A percentile compares a stretch with the other conserved stretches of the same genome.
phyloP scores from a whole-genome alignment of 2,888 invertebrate genomes.

The Sceliomorpha sp. region DNA sequence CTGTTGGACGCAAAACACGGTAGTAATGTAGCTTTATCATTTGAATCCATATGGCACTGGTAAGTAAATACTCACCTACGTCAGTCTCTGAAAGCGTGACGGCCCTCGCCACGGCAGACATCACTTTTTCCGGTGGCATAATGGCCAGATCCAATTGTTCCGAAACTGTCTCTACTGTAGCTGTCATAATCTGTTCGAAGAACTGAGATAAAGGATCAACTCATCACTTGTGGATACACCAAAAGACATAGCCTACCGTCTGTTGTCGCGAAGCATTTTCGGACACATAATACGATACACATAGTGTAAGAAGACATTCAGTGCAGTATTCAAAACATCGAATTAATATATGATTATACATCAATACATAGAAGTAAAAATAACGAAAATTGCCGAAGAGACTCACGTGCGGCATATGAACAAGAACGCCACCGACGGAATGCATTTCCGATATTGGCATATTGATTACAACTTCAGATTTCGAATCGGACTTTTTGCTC shows the following conservation, averaged over 20 bases:
- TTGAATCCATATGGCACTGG: no score
- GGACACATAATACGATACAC: conserved; percentile 61
- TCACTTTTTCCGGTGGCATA: conserved; percentile 88
- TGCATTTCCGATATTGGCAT: conserved; percentile 86
- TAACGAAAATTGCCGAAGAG: conserved; percentile 5
- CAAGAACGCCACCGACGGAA: conserved; percentile 92
- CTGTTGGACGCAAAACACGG: no score
- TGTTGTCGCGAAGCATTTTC: conserved; percentile 59
- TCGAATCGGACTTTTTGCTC: conserved; percentile 84
- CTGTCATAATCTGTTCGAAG: conserved; percentile 91
- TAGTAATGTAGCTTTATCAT: no score
- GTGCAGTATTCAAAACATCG: conserved; percentile 52
- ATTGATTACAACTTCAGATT: conserved; percentile 84
- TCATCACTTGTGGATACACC: conserved; percentile 67
- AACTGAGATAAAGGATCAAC: conserved; percentile 79
- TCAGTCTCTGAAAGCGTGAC: conserved; percentile 94
- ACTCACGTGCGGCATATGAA: conserved; percentile 95
- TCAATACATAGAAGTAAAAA: conserved; percentile 18
- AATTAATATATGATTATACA: conserved; percentile 27
- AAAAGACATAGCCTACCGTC: conserved; percentile 72
- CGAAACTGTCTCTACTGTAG: conserved; percentile 96
- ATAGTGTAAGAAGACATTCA: conserved; percentile 57
- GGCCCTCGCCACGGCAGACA: conserved; percentile 91
- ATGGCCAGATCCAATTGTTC: conserved; percentile 94
- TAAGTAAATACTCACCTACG: conserved; percentile 84